phyloP scores from a whole-genome alignment of 2,888 invertebrate species.

The Hetaerina titia region DNA sequence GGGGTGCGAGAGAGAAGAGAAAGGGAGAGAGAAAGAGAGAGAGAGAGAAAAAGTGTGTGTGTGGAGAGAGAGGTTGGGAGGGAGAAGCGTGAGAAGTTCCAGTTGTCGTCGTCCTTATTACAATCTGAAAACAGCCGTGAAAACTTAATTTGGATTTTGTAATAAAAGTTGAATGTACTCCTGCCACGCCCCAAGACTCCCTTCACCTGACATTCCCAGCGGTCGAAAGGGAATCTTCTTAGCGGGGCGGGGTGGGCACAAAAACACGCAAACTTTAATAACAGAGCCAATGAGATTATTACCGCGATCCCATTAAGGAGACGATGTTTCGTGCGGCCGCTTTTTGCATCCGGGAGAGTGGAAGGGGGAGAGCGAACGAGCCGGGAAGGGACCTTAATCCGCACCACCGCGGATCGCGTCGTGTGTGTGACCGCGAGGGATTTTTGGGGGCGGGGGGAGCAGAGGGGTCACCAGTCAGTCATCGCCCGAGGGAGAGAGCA shows the following conservation, averaged over 20 bases:
- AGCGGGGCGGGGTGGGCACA: not conserved
- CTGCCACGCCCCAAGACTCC: not conserved
- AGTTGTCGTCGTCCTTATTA: conserved; percentile 5
- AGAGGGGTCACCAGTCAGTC: no score
- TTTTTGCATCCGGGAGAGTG: not conserved
- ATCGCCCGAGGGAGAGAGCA: no score
- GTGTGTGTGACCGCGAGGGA: no score
- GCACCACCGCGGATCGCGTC: no score
- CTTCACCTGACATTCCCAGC: not conserved
- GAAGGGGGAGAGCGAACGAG: not conserved
- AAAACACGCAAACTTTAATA: conserved; percentile 17
- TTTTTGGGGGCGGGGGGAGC: no score
- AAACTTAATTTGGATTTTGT: conserved; percentile 17
- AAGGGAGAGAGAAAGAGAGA: not conserved
- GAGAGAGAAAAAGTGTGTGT: not conserved
- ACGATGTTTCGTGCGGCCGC: not conserved
- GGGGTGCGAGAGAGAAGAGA: no score
- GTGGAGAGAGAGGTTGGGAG: no score
- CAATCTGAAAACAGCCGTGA: not conserved
- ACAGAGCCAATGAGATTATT: not conserved
- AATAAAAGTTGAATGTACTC: not conserved
- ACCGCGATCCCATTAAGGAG: not conserved
- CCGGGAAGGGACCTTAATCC: no score
- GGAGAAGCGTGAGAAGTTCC: not conserved
- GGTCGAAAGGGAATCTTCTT: not conserved